Evolutionary conservation across 1,140 invertebrate species (phyloP), one percentile per base, ranked within the genome.

Genomic region (Portunus trituberculatus): DNA sequence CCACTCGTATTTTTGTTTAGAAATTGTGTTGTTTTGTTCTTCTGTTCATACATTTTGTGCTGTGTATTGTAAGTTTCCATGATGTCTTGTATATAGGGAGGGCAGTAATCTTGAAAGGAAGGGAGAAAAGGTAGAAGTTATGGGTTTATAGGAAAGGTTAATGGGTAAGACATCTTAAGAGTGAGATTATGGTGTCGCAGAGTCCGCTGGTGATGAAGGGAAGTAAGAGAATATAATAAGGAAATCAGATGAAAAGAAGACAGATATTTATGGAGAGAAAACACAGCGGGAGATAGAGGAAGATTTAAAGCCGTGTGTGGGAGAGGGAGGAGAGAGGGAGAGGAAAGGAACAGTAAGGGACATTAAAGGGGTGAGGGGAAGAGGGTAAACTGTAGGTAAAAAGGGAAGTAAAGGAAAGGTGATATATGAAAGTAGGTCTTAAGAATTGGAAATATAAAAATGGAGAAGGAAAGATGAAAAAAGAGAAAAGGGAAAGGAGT

Each of bases 171-270:
- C 20, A n/a, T 39, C 39, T 39, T 39, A 39, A 39, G 20, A 10
- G 52, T 20, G 52, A 59, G 10, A 59, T 16, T 16, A 20, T 2
- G 52, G 52, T 59, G 52, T 59, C 20, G 52, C 52, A 20, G 52
- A 20, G 52, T 59, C 52, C 52, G 52, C 12, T 76, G 67, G 25
- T 76, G 67, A n/a, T n/a, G 67, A 76, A n/a, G n/a, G 67, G 12
- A 76, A 76, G 67, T 76, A 76, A 76, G 67, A 76, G 67, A 76
- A 76, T 76, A 76, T 76, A 76, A 76, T 76, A 76, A 76, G 10
- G 10, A 76, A 76, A 76, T 76, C 67, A 76, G 67, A 76, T 76
- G n/a, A 76, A 76, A n/a, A 7, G 67, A 20, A 25, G 67, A 76
- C 67, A 76, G 67, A 8, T 76, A 76, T 76, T 76, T 76, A 76